Evolutionary conservation across 2,888 invertebrate species (phyloP).

Genomic region (Lutraria lutraria): DNA sequence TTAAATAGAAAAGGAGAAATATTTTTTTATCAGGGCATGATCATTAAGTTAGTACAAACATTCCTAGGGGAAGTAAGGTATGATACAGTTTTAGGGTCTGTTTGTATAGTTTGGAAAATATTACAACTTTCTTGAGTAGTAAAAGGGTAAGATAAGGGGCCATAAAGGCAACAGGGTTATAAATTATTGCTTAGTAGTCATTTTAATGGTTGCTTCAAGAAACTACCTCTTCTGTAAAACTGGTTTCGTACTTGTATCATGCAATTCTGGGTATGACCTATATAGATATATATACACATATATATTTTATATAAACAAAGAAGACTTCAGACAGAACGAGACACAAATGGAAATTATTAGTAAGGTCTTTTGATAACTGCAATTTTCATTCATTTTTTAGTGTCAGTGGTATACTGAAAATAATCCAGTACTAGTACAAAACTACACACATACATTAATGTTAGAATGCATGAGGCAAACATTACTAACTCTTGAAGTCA

Average conservation of each 20-base stretch:
- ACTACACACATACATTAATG: neutral
- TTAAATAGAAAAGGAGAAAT: too few species aligned
- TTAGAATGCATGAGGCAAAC: neutral
- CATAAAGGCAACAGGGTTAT: neutral
- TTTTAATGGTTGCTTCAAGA: neutral
- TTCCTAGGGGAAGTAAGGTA: too few species aligned
- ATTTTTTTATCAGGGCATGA: too few species aligned
- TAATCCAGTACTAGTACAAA: neutral
- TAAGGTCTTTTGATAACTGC: too few species aligned
- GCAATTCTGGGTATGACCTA: constrained; percentile 41
- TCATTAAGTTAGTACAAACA: too few species aligned
- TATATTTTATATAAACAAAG: too few species aligned
- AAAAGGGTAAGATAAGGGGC: neutral
- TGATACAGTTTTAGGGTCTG: neutral
- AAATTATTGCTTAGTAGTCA: neutral
- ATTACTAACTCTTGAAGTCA: neutral
- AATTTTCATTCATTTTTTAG: too few species aligned
- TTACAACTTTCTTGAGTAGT: neutral
- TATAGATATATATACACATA: neutral
- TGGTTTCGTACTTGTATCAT: constrained; percentile 38
- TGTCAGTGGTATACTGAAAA: neutral
- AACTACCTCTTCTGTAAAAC: constrained; percentile 43
- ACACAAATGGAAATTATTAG: too few species aligned
- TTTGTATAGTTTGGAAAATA: neutral
- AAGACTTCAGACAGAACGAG: too few species aligned